A percentile compares a stretch with the other conserved stretches of the same genome.
Conservation (phyloP, 2,888 invertebrate species). For the Oscheius sp. region DNA sequence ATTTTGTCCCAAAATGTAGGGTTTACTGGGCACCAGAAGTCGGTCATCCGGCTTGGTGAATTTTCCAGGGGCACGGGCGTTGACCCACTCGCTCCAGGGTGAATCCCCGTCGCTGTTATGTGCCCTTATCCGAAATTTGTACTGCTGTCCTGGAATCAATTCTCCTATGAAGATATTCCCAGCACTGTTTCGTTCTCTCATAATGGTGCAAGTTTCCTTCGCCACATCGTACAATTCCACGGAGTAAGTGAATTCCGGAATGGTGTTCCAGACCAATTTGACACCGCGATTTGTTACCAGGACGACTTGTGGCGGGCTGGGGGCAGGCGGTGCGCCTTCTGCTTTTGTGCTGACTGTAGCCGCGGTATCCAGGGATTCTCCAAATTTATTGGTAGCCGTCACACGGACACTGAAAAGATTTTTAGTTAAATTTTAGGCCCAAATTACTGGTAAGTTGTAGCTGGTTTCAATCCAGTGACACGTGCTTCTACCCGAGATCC, state of each 20-base stretch:
- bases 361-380: conserved; percentile 41
- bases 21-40: conserved; percentile 28
- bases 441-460: conserved; percentile 38
- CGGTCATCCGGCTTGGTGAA: neutral
- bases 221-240: conserved; percentile 35
- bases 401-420: conserved; percentile 37
- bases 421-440: neutral
- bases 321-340: conserved; percentile 25
- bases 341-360: conserved; percentile 34
- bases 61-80: conserved; percentile 24
- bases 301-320: conserved; percentile 24
- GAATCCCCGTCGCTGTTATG: conserved; percentile 38
- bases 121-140: conserved; percentile 60
- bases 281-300: conserved; percentile 31
- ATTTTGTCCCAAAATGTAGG: conserved; percentile 30
- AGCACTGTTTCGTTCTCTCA: conserved; percentile 23
- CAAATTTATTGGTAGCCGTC: conserved; percentile 47
- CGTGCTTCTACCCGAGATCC: conserved; percentile 17
- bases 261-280: conserved; percentile 43
- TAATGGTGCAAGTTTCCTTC: conserved; percentile 1
- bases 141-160: conserved; percentile 45
- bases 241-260: conserved; percentile 41
- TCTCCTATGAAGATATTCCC: conserved; percentile 26
- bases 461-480: conserved; percentile 38
- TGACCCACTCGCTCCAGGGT: conserved; percentile 38